phyloP scores from a whole-genome alignment of 2,888 invertebrate genomes.

The Nephrotoma flavescens region DNA sequence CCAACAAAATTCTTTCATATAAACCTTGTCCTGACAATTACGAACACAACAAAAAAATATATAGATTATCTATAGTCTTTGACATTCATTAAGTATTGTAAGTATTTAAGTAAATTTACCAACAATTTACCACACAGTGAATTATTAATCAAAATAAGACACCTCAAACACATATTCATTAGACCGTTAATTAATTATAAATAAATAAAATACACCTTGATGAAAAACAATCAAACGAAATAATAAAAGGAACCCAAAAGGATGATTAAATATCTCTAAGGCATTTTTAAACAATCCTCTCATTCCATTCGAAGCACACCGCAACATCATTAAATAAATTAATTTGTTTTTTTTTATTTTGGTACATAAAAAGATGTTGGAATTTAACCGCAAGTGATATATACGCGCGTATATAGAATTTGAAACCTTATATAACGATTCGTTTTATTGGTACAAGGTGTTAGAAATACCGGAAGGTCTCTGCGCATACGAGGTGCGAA shows the following conservation, averaged over 20 bases:
- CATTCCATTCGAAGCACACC: not conserved
- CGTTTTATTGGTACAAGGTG: not conserved
- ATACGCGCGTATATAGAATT: not conserved
- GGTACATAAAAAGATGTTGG: not conserved
- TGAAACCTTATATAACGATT: too few species aligned
- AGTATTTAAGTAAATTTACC: too few species aligned
- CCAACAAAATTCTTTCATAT: too few species aligned
- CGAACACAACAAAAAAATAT: too few species aligned
- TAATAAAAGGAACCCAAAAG: not conserved
- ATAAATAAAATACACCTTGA: not conserved
- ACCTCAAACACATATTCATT: not conserved
- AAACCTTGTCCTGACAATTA: too few species aligned
- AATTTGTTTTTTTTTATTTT: not conserved
- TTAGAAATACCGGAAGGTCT: not conserved
- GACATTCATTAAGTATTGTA: too few species aligned
- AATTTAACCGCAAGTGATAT: not conserved
- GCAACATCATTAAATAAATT: not conserved
- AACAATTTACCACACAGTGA: not conserved
- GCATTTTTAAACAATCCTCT: not conserved
- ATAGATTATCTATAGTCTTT: too few species aligned
- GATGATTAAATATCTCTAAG: not conserved
- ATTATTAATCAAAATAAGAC: not conserved
- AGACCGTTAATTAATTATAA: not conserved
- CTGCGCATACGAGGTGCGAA: not conserved
- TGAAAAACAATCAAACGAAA: not conserved